A percentile compares a stretch with the other conserved stretches of the same genome.
Conservation (phyloP, 2,888 invertebrate species). For the Agriopis aurantiaria region DNA sequence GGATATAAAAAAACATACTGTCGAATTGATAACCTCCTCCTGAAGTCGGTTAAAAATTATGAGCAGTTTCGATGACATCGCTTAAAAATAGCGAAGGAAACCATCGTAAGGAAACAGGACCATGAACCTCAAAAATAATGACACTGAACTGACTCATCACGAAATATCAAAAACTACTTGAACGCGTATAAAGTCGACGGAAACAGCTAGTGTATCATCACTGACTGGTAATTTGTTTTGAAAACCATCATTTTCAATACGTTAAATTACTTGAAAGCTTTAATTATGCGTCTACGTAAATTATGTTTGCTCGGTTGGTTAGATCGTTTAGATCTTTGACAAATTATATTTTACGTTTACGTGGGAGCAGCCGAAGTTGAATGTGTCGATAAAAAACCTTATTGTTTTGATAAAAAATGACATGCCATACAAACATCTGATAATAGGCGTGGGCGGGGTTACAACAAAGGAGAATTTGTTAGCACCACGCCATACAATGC, state of each 20-base stretch:
- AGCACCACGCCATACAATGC: constrained; percentile 80
- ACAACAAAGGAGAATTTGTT: constrained; percentile 82
- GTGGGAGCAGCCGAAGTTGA: constrained; percentile 65
- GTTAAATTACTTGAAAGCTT: background rate
- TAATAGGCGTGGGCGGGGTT: constrained; percentile 82
- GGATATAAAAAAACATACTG: no score
- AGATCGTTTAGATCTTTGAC: constrained; percentile 57
- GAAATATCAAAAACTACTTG: no score
- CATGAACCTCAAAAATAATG: no score
- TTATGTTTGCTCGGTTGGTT: constrained; percentile 68
- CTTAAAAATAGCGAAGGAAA: no score
- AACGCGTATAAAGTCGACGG: no score
- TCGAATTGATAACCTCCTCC: no score
- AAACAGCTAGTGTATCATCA: background rate
- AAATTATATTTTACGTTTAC: constrained; percentile 65
- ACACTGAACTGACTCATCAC: no score
- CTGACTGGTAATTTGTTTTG: constrained; percentile 1
- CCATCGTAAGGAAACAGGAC: no score
- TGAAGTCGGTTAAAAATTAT: no score
- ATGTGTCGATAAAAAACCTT: constrained; percentile 68
- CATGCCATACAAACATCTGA: constrained; percentile 82
- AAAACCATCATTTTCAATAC: background rate
- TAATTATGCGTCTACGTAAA: constrained; percentile 59
- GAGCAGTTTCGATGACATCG: no score
- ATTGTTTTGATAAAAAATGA: constrained; percentile 87